Evolutionary conservation across 1,140 invertebrate species (phyloP).

Genomic region (Homarus americanus): DNA sequence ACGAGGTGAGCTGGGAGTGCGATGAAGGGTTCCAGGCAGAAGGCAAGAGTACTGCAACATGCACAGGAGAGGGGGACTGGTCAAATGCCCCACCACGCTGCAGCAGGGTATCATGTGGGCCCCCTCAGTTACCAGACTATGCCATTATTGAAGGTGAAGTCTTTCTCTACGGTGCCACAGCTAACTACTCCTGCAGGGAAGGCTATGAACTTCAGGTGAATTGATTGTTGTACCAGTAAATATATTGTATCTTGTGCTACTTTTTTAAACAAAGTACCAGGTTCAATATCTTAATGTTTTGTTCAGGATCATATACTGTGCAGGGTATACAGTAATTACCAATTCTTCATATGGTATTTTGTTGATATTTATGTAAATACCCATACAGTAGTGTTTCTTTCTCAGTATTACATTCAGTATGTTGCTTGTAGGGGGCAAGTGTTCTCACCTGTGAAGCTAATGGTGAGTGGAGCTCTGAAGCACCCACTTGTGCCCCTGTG

Average conservation of each 20-base stretch:
- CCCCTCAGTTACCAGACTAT: conserved; percentile 75
- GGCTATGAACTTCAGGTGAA: conserved; percentile 41
- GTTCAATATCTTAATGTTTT: too few relatives aligned
- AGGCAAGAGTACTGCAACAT: conserved; percentile 74
- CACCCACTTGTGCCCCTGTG: conserved; percentile 42
- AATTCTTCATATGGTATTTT: too few relatives aligned
- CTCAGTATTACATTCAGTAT: neutral
- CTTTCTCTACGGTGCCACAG: conserved; percentile 71
- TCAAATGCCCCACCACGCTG: conserved; percentile 76
- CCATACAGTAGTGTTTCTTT: too few relatives aligned
- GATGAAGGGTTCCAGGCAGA: conserved; percentile 76
- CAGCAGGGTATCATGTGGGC: conserved; percentile 76
- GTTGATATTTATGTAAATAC: too few relatives aligned
- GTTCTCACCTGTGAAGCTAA: conserved; percentile 34
- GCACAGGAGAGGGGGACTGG: conserved; percentile 77
- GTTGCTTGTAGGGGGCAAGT: conserved; percentile 19
- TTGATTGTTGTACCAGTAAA: too few relatives aligned
- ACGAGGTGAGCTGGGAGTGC: conserved; percentile 69
- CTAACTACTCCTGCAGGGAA: conserved; percentile 73
- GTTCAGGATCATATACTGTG: too few relatives aligned
- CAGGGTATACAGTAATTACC: too few relatives aligned
- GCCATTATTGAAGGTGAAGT: conserved; percentile 65
- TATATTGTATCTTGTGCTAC: too few relatives aligned
- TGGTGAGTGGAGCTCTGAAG: conserved; percentile 41
- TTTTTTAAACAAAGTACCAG: too few relatives aligned